Conservation (phyloP, 2,797 vertebrate species). For the Masticophis lateralis region DNA sequence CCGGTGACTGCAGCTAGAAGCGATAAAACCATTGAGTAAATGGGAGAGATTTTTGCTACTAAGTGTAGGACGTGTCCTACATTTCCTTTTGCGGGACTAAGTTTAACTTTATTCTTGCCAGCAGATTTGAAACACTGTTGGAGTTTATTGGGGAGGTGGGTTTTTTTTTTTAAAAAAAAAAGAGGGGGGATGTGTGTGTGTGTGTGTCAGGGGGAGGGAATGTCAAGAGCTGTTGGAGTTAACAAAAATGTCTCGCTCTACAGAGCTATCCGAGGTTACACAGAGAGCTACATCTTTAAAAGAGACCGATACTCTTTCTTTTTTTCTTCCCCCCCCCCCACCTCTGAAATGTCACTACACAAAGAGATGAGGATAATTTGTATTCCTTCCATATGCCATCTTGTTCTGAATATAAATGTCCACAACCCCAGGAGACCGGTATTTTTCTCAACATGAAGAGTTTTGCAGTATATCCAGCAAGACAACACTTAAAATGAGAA, state of each 20-base stretch:
- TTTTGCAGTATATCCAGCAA: slow-evolving; percentile 24
- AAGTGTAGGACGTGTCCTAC: not conserved
- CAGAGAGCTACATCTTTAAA: slow-evolving; percentile 33
- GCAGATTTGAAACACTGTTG: not conserved
- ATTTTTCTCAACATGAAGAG: slow-evolving; percentile 51
- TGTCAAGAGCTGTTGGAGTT: slow-evolving; percentile 37
- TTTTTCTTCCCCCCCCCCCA: not conserved
- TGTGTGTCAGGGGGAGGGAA: slow-evolving; percentile 14
- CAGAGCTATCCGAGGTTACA: slow-evolving; percentile 42
- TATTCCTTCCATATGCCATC: slow-evolving; percentile 55
- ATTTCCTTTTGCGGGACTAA: not conserved
- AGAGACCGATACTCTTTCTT: slow-evolving; percentile 19
- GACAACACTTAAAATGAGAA: slow-evolving; percentile 57
- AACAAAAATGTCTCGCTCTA: slow-evolving; percentile 25
- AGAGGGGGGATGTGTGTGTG: not conserved
- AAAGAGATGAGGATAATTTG: slow-evolving; percentile 41
- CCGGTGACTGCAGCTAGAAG: not conserved
- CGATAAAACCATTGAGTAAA: not conserved
- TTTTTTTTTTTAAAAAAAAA: not conserved
- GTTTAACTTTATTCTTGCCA: not conserved
- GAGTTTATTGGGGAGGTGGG: slow-evolving; percentile 4
- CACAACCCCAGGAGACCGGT: slow-evolving; percentile 52
- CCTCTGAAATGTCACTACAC: slow-evolving; percentile 57
- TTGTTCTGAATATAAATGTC: slow-evolving; percentile 56
- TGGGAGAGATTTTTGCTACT: not conserved